Percentiles rank a stretch among this genome's conserved stretches.
Evolutionary conservation across 2,888 invertebrate genomes (phyloP).

Genomic region (Heliconius charithonia): DNA sequence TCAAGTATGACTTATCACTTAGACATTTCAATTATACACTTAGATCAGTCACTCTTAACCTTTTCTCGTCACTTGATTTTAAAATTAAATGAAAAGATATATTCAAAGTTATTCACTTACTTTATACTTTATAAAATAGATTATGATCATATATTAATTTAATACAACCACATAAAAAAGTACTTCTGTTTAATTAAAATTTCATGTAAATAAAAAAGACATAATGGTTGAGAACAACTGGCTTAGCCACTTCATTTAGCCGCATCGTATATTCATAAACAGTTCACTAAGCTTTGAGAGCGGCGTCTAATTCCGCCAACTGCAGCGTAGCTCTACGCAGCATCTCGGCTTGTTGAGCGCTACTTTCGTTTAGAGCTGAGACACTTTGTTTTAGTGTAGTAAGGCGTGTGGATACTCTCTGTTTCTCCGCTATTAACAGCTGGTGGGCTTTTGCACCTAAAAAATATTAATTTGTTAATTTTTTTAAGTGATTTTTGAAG

Average conservation of each 20-base stretch:
- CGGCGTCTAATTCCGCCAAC: slow-evolving; percentile 64
- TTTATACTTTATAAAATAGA: too few relatives aligned
- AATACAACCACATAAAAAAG: too few relatives aligned
- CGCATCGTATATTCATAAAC: not conserved
- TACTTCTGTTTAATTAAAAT: too few relatives aligned
- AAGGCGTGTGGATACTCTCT: slow-evolving; percentile 55
- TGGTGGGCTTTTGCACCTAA: slow-evolving; percentile 64
- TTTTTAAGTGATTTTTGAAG: too few relatives aligned
- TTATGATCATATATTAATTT: too few relatives aligned
- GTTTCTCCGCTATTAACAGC: slow-evolving; percentile 63
- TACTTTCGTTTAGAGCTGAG: slow-evolving; percentile 56
- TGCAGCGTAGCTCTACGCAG: slow-evolving; percentile 60
- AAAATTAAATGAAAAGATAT: too few relatives aligned
- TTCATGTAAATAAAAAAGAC: not conserved
- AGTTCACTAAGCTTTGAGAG: slow-evolving; percentile 49
- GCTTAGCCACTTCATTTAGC: not conserved
- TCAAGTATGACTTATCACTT: too few relatives aligned
- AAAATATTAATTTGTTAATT: not conserved
- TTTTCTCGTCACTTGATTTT: too few relatives aligned
- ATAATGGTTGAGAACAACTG: not conserved
- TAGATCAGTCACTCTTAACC: too few relatives aligned
- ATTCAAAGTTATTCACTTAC: too few relatives aligned
- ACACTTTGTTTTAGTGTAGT: slow-evolving; percentile 58
- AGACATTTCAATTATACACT: too few relatives aligned
- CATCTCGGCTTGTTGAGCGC: slow-evolving; percentile 59